A percentile compares a stretch with the other conserved stretches of the same genome.
Conservation (phyloP, 2,888 invertebrate species). For the Dicycla oo region DNA sequence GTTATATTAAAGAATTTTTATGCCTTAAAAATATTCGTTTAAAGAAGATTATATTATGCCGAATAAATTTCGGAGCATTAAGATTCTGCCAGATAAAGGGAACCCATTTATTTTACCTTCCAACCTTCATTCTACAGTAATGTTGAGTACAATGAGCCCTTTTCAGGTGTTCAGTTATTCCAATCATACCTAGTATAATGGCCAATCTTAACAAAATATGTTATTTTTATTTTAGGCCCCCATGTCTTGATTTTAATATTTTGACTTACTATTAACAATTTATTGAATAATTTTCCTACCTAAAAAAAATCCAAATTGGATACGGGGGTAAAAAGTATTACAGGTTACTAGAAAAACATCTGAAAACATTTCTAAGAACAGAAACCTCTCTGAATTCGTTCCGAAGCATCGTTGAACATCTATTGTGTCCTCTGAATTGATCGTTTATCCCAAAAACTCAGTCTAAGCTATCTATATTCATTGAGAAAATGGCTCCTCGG, state of each 20-base stretch:
- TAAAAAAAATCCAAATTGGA: not conserved
- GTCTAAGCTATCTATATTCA: slow-evolving; percentile 20
- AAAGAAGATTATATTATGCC: too few relatives aligned
- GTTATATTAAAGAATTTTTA: too few relatives aligned
- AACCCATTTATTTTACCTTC: too few relatives aligned
- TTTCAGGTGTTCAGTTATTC: not conserved
- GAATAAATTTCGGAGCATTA: too few relatives aligned
- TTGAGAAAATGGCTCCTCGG: slow-evolving; percentile 13
- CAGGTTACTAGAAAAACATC: not conserved
- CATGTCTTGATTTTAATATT: not conserved
- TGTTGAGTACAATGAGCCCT: too few relatives aligned
- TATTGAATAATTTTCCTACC: not conserved
- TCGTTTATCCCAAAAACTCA: slow-evolving; percentile 25
- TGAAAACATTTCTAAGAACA: not conserved
- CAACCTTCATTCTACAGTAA: too few relatives aligned
- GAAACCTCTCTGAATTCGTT: not conserved
- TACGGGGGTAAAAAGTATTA: not conserved
- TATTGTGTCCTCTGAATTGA: slow-evolving; percentile 47
- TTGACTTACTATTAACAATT: not conserved
- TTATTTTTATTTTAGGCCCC: not conserved
- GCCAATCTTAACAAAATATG: not conserved
- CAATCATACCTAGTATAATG: not conserved
- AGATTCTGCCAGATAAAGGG: too few relatives aligned
- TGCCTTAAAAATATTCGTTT: too few relatives aligned
- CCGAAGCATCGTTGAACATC: slow-evolving; percentile 36